Base-by-base conservation (phyloP, 2,888 invertebrate genomes). In the Coremacera marginata region DNA sequence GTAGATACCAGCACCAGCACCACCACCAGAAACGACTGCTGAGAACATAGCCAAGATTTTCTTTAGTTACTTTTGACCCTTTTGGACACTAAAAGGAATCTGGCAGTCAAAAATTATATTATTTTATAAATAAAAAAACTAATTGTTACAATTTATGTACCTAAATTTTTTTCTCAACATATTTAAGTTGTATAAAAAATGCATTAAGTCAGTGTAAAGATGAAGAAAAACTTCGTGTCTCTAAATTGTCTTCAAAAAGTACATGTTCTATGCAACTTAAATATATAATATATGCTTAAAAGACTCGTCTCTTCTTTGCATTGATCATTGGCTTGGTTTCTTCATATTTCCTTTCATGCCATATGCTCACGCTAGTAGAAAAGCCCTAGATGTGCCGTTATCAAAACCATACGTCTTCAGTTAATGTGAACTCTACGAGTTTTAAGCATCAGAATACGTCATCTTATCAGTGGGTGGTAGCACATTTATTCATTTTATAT, bases 61-160 rank as follows among this genome's bases (percentile, higher is more conserved):
- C 73, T 73, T 73, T 73, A 31, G 73, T 25, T 65, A 37, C 34
- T 31, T 49, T 67, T 74, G 67, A 74, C 62, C 76, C 65, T 74
- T 78, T 74, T 74, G 70, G 76, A 83, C 78, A 82, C 86, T 86
- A 86, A 85, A 86, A 86, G 86, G 86, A 86, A 86, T 85, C 86
- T 84, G 79, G 84, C 86, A 84, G 84, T 86, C 86, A 85, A 86
- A 85, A 83, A 84, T 84, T 84, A 82, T 83, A 79, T 78, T 71
- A 80, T 78, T 77, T 78, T 77, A 77, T 78, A 76, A 75, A 72
- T 72, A 78, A 72, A 77, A 77, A 67, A 52, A 44, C 65, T 77
- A 57, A 68, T 78, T 78, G 72, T 75, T 74, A 70, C 68, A 75
- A n/a, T 44, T 78, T 68, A 80, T 79, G 80, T 80, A 80, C 80